Conservation (phyloP, 1,140 invertebrate species). For the Pristionchus pacificus region DNA sequence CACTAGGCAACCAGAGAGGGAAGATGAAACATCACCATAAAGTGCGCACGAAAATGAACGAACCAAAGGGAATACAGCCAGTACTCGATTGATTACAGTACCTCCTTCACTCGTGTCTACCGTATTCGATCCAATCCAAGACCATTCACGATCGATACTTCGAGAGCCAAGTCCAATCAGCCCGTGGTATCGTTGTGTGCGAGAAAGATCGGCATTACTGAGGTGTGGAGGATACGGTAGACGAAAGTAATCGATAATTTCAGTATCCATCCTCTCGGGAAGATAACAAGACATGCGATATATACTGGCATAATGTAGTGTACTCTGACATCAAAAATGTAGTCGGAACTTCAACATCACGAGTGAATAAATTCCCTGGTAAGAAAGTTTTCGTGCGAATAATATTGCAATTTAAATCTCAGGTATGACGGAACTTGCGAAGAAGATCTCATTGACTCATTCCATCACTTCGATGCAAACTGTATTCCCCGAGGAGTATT, state of each 20-base stretch:
- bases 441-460: conserved; percentile 61
- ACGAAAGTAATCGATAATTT: conserved; percentile 16
- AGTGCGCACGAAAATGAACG: too few species aligned
- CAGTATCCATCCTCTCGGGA: conserved; percentile 57
- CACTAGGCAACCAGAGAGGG: too few species aligned
- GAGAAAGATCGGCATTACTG: conserved; percentile 44
- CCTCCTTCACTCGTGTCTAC: conserved; percentile 20
- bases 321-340: conserved; percentile 58
- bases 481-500: conserved; percentile 61
- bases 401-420: too few species aligned
- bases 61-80: too few species aligned
- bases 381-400: too few species aligned
- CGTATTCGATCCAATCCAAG: conserved; percentile 4
- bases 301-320: conserved; percentile 60
- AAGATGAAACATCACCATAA: too few species aligned
- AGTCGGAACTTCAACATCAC: conserved; percentile 52
- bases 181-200: conserved; percentile 55
- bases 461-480: conserved; percentile 60
- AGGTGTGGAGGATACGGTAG: conserved; percentile 38
- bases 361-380: conserved; percentile 60
- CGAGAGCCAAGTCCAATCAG: conserved; percentile 48
- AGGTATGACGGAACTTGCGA: conserved; percentile 62
- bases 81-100: conserved; percentile 4
- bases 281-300: conserved; percentile 57
- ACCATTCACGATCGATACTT: conserved; percentile 46